Evolutionary conservation across 2,113 vertebrate genomes (phyloP).

Genomic region (Heteronetta atricapilla): DNA sequence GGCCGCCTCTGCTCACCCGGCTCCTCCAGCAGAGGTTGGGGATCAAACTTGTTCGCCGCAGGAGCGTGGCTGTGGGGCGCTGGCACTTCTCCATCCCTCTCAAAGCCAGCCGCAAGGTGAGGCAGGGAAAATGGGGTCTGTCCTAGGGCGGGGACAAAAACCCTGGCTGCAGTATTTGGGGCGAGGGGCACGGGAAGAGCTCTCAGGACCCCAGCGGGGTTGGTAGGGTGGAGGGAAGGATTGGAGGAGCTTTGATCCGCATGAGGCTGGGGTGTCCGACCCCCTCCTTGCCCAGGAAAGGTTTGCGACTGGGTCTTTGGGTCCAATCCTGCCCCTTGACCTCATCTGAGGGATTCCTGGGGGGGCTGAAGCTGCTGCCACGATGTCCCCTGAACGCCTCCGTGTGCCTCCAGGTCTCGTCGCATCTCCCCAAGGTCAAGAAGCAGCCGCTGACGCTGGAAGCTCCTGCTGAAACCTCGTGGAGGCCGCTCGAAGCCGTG

Average conservation of each 20-base stretch:
- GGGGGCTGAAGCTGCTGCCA: neutral
- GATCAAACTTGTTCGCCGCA: constrained; percentile 75
- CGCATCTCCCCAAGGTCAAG: constrained; percentile 65
- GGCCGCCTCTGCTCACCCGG: constrained; percentile 77
- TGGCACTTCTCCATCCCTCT: constrained; percentile 58
- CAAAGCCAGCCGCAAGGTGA: constrained; percentile 79
- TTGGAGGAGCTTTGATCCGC: neutral
- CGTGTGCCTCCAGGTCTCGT: constrained; percentile 62
- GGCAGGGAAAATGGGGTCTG: neutral
- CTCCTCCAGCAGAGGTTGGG: constrained; percentile 83
- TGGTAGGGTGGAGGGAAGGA: neutral
- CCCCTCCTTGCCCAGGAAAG: no score
- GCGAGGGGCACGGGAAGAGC: neutral
- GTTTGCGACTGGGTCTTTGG: neutral
- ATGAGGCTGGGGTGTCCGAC: neutral
- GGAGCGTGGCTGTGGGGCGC: constrained; percentile 39
- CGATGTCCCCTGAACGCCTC: neutral
- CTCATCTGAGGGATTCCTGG: neutral
- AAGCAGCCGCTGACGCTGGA: constrained; percentile 55
- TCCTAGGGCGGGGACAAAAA: neutral
- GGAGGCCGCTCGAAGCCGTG: neutral
- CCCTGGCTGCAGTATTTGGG: neutral
- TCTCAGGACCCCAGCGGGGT: neutral
- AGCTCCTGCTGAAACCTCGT: neutral
- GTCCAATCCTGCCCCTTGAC: no score